phyloP scores from a whole-genome alignment of 2,797 vertebrate genomes.

The Protosalanx chinensis region DNA sequence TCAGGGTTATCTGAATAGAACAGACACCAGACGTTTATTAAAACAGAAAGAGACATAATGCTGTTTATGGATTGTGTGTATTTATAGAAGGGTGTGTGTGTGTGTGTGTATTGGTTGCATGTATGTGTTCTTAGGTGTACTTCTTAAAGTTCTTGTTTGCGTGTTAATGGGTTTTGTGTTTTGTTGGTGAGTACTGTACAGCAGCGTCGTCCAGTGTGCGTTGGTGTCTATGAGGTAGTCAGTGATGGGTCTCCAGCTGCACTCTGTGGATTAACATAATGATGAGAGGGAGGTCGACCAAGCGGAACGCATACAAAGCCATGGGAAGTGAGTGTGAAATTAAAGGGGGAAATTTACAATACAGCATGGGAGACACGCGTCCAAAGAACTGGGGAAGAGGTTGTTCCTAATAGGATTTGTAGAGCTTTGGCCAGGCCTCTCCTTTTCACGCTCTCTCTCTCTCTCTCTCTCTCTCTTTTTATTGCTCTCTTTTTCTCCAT shows the following conservation, averaged over 20 bases:
- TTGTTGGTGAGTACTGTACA: conserved; percentile 27
- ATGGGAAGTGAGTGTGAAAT: conserved; percentile 70
- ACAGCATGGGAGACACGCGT: conserved; percentile 47
- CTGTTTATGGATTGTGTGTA: neutral
- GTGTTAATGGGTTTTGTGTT: conserved; percentile 10
- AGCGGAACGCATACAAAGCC: conserved; percentile 68
- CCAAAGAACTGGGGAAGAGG: conserved; percentile 26
- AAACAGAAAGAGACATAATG: neutral
- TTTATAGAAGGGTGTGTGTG: neutral
- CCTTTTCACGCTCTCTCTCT: neutral
- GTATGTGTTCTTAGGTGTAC: neutral
- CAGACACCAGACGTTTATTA: conserved; percentile 11
- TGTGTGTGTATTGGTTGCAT: neutral
- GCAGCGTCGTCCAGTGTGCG: conserved; percentile 20
- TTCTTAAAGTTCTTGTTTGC: neutral
- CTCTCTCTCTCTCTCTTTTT: conserved; percentile 1
- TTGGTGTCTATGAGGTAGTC: conserved; percentile 48
- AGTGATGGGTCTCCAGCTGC: conserved; percentile 60
- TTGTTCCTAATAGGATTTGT: conserved; percentile 64
- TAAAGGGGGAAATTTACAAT: conserved; percentile 66
- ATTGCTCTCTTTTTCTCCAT: neutral
- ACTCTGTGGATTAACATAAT: conserved; percentile 72
- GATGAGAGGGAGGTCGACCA: conserved; percentile 60
- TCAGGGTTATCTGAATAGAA: conserved; percentile 29
- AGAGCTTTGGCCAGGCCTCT: conserved; percentile 40